Evolutionary conservation across 2,888 invertebrate species (phyloP), one percentile per base, ranked within the genome.

Genomic region (Patella pellucida): DNA sequence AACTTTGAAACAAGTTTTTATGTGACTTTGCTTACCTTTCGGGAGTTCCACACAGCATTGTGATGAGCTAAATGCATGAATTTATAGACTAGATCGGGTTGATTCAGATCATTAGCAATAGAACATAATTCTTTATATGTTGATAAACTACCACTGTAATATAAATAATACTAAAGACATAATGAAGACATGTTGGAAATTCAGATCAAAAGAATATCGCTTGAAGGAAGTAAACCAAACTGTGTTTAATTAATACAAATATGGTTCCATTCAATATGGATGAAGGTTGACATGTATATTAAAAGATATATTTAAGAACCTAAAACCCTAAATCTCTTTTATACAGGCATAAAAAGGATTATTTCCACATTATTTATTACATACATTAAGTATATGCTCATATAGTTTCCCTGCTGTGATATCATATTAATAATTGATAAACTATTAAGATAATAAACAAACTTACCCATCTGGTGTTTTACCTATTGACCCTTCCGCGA

Each of bases 1-100:
- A 27, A 2, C 2, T n/a, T 19, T 62, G 16, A 7, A 23, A 69
- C 31, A 71, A 12, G 27, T 19, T 7, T 54, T 72, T 19, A n/a
- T 23, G 41, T 50, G 4, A 74, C 19, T 14, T 41, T 15, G 54
- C 81, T 80, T 90, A 94, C 94, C 93, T 95, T 96, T 89, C 96
- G 96, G 11, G 97, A 96, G 85, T 96, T 97, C 98, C 97, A 98
- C 74, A 95, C 93, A 1, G 97, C 95, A 91, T 98, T 97, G 89
- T 97, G 96, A 92, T 97, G 97, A 0, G 97, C 97, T 81, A 98
- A 92, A 90, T 97, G 95, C 96, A 98, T 96, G 90, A 98, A 98
- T 91, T 96, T 96, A 92, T 98, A 98, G 80, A 97, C 94, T 79
- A 98, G 93, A 89, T 98, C 97, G 0, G 98, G 98, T 89, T 98